Conservation (phyloP, 2,888 invertebrate species). For the Craniophora ligustri region DNA sequence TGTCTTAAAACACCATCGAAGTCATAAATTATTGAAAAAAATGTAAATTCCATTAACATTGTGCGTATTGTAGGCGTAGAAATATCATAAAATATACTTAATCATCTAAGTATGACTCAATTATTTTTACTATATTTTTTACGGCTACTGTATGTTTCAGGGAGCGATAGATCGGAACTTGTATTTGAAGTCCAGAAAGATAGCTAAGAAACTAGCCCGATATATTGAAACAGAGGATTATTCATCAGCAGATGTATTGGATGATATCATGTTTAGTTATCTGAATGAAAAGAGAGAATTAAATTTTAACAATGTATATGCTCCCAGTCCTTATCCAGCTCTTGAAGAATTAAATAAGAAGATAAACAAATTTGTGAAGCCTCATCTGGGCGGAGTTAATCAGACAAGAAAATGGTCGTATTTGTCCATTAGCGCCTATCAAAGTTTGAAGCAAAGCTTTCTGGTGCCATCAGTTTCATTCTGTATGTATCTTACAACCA, state of each 20-base stretch:
- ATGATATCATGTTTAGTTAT: constrained; percentile 62
- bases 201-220: constrained; percentile 65
- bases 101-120: neutral
- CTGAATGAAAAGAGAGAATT: constrained; percentile 65
- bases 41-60: no score
- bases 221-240: constrained; percentile 69
- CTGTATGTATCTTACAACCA: constrained; percentile 67
- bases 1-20: no score
- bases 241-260: constrained; percentile 59
- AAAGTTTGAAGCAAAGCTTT: constrained; percentile 68
- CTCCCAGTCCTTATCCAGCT: constrained; percentile 66
- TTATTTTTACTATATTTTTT: neutral
- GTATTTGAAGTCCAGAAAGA: constrained; percentile 60
- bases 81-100: no score
- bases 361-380: constrained; percentile 77
- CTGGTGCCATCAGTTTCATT: constrained; percentile 75
- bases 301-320: constrained; percentile 79
- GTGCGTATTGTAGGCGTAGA: no score
- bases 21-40: no score
- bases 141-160: constrained; percentile 57
- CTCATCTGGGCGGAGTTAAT: constrained; percentile 72
- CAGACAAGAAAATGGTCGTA: constrained; percentile 74
- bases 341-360: constrained; percentile 63
- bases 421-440: constrained; percentile 66
- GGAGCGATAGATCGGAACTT: constrained; percentile 74